These are phyloP conservation scores for Castor canadensis DNA, from an alignment of 2,113 vertebrate genomes.

Conservation along the genomic window DNA sequence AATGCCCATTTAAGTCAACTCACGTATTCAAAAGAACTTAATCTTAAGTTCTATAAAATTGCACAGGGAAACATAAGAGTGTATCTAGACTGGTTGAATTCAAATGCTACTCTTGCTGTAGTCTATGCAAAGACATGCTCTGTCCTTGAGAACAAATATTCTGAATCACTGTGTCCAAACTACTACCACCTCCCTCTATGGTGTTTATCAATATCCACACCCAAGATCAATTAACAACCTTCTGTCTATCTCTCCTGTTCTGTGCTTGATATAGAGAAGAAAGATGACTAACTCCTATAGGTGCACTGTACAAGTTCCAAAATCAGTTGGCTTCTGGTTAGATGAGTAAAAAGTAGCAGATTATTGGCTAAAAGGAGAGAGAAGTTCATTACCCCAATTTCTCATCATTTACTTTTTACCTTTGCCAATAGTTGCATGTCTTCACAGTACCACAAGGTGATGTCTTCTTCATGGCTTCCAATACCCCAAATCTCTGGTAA, in stretches of 20 bases:
- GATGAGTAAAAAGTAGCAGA: not conserved
- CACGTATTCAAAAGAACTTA: not conserved
- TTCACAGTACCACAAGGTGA: not conserved
- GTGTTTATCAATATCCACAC: not conserved
- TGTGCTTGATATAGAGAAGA: not conserved
- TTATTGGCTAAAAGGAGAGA: not conserved
- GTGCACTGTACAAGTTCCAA: not conserved
- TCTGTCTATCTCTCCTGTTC: not conserved
- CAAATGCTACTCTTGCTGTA: not conserved
- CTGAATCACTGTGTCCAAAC: not conserved
- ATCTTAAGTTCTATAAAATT: not conserved
- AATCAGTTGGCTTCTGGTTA: not conserved
- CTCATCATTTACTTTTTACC: not conserved
- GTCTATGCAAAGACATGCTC: not conserved
- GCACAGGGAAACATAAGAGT: not conserved
- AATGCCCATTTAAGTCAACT: not conserved
- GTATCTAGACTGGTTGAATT: not conserved
- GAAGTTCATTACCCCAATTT: not conserved
- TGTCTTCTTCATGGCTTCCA: not conserved
- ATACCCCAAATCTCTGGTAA: not conserved
- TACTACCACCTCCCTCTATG: not conserved
- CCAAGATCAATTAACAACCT: not conserved
- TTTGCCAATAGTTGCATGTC: not conserved
- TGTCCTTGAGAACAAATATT: not conserved
- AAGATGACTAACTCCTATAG: rapidly evolving